Conservation (phyloP, 2,888 invertebrate genomes). For the Lobophora halterata region DNA sequence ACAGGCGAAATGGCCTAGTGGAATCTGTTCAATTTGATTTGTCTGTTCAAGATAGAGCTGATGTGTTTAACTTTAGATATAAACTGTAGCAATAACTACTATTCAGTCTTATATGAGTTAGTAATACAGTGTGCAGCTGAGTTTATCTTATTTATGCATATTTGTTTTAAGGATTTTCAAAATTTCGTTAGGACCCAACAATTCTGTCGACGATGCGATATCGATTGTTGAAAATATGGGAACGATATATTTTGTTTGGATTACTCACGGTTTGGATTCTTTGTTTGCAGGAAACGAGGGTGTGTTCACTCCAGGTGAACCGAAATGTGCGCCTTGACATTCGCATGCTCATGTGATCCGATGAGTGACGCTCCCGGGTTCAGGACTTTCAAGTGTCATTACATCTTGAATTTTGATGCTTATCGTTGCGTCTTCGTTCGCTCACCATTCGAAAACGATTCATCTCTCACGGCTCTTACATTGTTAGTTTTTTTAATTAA, state of each 20-base stretch:
- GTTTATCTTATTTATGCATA: conserved; percentile 4
- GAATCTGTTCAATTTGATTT: conserved; percentile 11
- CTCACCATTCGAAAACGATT: not conserved
- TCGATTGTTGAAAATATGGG: conserved; percentile 28
- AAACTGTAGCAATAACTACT: no score
- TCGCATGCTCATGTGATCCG: conserved; percentile 35
- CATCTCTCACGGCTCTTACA: not conserved
- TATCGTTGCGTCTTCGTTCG: conserved; percentile 12
- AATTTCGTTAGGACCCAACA: no score
- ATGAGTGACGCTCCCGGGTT: no score
- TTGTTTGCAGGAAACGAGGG: conserved; percentile 42
- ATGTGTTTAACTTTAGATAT: conserved; percentile 4
- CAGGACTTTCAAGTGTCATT: no score
- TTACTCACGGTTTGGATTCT: conserved; percentile 34
- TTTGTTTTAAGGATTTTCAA: no score
- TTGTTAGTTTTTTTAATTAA: not conserved
- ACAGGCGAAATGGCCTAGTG: conserved; percentile 10
- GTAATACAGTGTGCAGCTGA: not conserved
- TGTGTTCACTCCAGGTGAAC: conserved; percentile 46
- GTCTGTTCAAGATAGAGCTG: conserved; percentile 8
- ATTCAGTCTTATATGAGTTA: conserved; percentile 2
- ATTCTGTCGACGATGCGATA: conserved; percentile 2
- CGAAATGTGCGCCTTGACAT: conserved; percentile 48
- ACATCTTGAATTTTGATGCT: conserved; percentile 13
- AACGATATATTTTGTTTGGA: conserved; percentile 27